Evolutionary conservation across 1,140 invertebrate species (phyloP), one percentile per base, ranked within the genome.

Genomic region (Choristoneura fumiferana): DNA sequence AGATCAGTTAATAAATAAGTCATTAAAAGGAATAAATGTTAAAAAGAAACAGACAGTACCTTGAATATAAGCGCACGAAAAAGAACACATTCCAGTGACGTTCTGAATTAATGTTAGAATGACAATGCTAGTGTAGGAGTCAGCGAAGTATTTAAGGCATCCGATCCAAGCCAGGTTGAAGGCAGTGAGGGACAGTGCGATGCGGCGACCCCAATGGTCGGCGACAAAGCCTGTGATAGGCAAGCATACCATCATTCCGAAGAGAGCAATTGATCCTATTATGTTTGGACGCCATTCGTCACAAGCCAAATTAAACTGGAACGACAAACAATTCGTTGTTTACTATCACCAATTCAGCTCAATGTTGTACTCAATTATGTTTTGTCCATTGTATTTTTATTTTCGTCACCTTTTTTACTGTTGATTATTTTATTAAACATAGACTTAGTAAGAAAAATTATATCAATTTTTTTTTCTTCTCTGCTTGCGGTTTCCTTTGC

Each of bases 201-300:
- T 86, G 64, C 90, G 90, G 34, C 94, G 85, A 4, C 94, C 94
- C 33, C 57, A 72, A 34, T 57, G 34, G 77, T 94, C 93, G 8
- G 93, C 93, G 9, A 93, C 67, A 59, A 91, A 83, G 43, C 92
- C 92, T 6, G 91, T 89, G 34, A 94, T 80, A 8, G 92, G 91
- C 58, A 94, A 76, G 5, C 92, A 92, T 4, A 45, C 10, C 39
- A 58, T 33, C 33, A 17, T 58, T 18, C 57, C 57, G 9, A 58
- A 35, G 1, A 8, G 33, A 13, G 17, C n/a, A 3, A 14, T 29
- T 4, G 57, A 45, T 2, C 57, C 57, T 8, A 58, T 52, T 13
- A 45, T 39, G 6, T 39, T 29, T 5, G 38, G 39, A 9, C 43
- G 39, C 57, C 57, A 58, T 15, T 43, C 57, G 18, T 58, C 39